phyloP scores from a whole-genome alignment of 2,888 invertebrate genomes.

The Cephus spinipes region DNA sequence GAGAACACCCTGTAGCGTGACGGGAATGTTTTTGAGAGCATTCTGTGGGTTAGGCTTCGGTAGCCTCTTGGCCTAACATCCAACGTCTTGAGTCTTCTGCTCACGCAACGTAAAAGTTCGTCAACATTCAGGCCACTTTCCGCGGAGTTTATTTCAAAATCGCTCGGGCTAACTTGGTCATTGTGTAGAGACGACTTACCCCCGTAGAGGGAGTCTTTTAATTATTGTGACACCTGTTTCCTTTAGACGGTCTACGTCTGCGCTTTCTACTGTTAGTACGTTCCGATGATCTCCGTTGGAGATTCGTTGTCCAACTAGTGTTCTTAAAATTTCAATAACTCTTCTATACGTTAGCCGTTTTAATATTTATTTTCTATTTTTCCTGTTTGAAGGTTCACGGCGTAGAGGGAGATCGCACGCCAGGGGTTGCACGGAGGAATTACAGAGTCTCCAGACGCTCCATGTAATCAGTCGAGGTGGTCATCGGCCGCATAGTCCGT shows the following conservation, averaged over 20 bases:
- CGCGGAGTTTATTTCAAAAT: neutral
- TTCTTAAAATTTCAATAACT: neutral
- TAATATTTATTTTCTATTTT: neutral
- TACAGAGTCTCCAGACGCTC: constrained; percentile 53
- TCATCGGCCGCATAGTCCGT: constrained; percentile 50
- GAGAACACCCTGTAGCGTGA: constrained; percentile 33
- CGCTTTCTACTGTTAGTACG: neutral
- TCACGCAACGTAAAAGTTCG: neutral
- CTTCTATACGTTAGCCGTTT: neutral
- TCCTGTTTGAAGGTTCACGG: constrained; percentile 50
- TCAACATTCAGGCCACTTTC: neutral
- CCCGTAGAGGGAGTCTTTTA: neutral
- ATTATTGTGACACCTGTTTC: neutral
- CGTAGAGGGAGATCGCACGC: constrained; percentile 61
- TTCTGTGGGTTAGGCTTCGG: constrained; percentile 16
- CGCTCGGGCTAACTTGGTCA: neutral
- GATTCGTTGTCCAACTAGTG: neutral
- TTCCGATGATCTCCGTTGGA: neutral
- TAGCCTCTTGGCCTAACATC: neutral
- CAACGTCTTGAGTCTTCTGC: neutral
- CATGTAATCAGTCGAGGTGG: constrained; percentile 54
- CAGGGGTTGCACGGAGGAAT: constrained; percentile 57
- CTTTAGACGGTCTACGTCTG: neutral
- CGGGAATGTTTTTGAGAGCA: constrained; percentile 31
- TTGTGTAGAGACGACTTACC: neutral